Evolutionary conservation across 2,113 vertebrate species (phyloP), one percentile per base, ranked within the genome.

Genomic region (Datnioides undecimradiatus): DNA sequence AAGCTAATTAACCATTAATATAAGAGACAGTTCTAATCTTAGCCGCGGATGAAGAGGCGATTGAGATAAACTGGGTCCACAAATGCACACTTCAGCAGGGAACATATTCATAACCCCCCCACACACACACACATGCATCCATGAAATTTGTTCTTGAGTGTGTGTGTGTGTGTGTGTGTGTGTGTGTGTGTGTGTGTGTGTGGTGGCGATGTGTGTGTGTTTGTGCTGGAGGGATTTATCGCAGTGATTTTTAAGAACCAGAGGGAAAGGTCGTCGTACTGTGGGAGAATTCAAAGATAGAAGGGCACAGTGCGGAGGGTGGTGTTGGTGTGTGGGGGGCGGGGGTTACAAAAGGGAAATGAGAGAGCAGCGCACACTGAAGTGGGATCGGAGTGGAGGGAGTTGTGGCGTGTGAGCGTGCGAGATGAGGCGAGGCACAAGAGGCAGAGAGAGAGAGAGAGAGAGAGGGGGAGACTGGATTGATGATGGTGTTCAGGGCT

Each of bases 401-500:
- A 88, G 89, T 85, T 82, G 86, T 80, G 79, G 78, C 65, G 65
- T 52, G 69, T 67, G 58, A 80, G 76, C 14, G 79, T 82, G 83
- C 72, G 83, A 89, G 75, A 88, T 79, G 67, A 85, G 52, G 80
- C 79, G 38, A 87, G 81, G 67, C 63, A 59, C 77, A 76, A 75
- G 75, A 83, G 83, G 45, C 57, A 63, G 65, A 63, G 55, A 59
- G 54, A 45, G 38, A 33, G 76, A 70, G 46, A n/a, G n/a, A n/a
- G n/a, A n/a, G n/a, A n/a, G n/a, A n/a, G 69, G 93, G 95, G 88
- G 91, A 89, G 93, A 69, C 91, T 93, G 94, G 93, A 95, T 95
- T 96, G 95, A 94, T 95, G 93, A 95, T 95, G 92, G 91, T 93
- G 96, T 96, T 96, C 94, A 91, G 94, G 89, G 80, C 83, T 82